Evolutionary conservation across 1,140 invertebrate species (phyloP).

Genomic region (Halyomorpha halys): DNA sequence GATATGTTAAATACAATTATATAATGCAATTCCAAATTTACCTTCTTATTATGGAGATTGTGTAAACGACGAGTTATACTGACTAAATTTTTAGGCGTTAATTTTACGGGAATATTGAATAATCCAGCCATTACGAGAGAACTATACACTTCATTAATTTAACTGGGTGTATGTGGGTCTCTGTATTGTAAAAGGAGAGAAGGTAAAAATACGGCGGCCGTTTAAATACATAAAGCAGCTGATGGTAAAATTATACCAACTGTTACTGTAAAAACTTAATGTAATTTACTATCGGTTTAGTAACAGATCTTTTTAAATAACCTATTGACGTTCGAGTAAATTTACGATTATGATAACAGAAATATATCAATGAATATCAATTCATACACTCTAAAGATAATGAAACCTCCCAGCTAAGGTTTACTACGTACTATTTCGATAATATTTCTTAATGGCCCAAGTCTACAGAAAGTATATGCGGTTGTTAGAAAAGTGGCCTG

Average conservation of each 20-base stretch:
- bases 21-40: not conserved
- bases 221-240: conserved; percentile 1
- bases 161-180: too few species aligned
- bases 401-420: too few species aligned
- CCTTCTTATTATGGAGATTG: not conserved
- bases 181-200: not conserved
- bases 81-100: not conserved
- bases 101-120: conserved; percentile 2
- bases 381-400: too few species aligned
- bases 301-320: too few species aligned
- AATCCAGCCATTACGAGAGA: not conserved
- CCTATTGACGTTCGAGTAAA: too few species aligned
- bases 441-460: conserved; percentile 41
- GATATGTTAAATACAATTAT: too few species aligned
- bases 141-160: too few species aligned
- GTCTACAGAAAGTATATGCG: conserved; percentile 61
- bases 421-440: too few species aligned
- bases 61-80: not conserved
- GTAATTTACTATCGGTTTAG: too few species aligned
- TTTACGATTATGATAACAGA: too few species aligned
- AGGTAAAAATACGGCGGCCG: not conserved
- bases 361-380: too few species aligned
- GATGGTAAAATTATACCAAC: not conserved
- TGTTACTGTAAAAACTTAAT: too few species aligned
- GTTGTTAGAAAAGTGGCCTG: conserved; percentile 67